A percentile compares a stretch with the other conserved stretches of the same genome.
Evolutionary conservation across 2,797 vertebrate genomes (phyloP).

Genomic region (Acanthurus lineatus): DNA sequence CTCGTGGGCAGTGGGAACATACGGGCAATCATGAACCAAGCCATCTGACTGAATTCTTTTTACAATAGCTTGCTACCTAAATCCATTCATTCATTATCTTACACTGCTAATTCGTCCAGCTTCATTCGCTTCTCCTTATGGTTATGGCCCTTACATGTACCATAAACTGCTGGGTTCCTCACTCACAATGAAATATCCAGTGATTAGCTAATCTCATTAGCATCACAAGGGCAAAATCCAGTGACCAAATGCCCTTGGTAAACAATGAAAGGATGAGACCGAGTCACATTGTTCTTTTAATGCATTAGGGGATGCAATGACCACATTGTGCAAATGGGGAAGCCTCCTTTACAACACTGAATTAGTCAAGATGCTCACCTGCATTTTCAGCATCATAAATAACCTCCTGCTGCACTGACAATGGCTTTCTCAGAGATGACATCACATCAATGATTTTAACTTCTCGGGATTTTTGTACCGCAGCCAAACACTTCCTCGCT

Average conservation of each 20-base stretch:
- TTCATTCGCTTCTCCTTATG: slow-evolving; percentile 44
- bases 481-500: slow-evolving; percentile 80
- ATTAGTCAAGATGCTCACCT: slow-evolving; percentile 70
- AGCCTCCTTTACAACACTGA: slow-evolving; percentile 21
- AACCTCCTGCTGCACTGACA: slow-evolving; percentile 65
- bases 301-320: slow-evolving; percentile 32
- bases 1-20: slow-evolving; percentile 70
- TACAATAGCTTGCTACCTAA: background rate
- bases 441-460: slow-evolving; percentile 84
- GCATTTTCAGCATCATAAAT: slow-evolving; percentile 70
- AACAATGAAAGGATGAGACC: slow-evolving; percentile 63
- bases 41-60: slow-evolving; percentile 50
- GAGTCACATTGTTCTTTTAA: slow-evolving; percentile 32
- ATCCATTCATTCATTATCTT: slow-evolving; percentile 23
- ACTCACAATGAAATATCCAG: slow-evolving; percentile 51
- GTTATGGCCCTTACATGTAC: slow-evolving; percentile 43
- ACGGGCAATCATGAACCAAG: slow-evolving; percentile 61
- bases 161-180: slow-evolving; percentile 35
- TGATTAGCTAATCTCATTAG: slow-evolving; percentile 69
- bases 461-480: slow-evolving; percentile 79
- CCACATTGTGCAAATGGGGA: slow-evolving; percentile 45
- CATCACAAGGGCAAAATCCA: slow-evolving; percentile 61
- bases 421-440: slow-evolving; percentile 81
- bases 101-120: slow-evolving; percentile 31
- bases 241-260: slow-evolving; percentile 66